Evolutionary conservation across 2,888 invertebrate genomes (phyloP).

Genomic region (Siphonodentalium dalli): DNA sequence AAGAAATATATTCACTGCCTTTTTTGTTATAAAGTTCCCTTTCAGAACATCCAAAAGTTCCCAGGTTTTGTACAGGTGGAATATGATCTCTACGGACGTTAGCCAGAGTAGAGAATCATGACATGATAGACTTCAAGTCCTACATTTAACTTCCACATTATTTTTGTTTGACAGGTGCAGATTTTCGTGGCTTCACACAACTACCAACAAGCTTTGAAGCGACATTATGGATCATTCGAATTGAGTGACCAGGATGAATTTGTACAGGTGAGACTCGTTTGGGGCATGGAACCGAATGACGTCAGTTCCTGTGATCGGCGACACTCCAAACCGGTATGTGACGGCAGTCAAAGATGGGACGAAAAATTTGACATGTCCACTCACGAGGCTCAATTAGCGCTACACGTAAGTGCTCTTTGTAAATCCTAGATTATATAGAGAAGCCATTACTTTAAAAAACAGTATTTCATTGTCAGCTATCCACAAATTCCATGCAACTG

Average conservation of each 20-base stretch:
- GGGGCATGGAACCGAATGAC: conserved; percentile 44
- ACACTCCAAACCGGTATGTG: conserved; percentile 38
- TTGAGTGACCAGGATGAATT: conserved; percentile 38
- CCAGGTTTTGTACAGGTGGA: background rate
- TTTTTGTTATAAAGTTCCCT: background rate
- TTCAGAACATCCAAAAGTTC: background rate
- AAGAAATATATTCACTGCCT: too few relatives aligned
- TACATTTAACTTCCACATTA: too few relatives aligned
- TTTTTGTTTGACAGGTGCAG: conserved; percentile 31
- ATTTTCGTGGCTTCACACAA: conserved; percentile 37
- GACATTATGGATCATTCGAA: conserved; percentile 39
- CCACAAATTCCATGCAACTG: too few relatives aligned
- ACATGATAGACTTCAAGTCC: too few relatives aligned
- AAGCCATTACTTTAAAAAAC: too few relatives aligned
- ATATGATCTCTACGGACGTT: background rate
- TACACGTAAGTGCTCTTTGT: conserved; percentile 37
- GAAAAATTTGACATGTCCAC: conserved; percentile 48
- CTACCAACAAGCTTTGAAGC: conserved; percentile 39
- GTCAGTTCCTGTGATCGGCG: conserved; percentile 33
- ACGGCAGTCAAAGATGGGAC: conserved; percentile 46
- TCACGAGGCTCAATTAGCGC: conserved; percentile 42
- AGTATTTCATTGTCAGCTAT: too few relatives aligned
- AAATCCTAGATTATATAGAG: background rate
- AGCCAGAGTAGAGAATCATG: too few relatives aligned
- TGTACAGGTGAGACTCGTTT: conserved; percentile 40